These are phyloP conservation scores for Limnephilus marmoratus DNA, from an alignment of 2,888 invertebrate genomes.

Conservation along the genomic window DNA sequence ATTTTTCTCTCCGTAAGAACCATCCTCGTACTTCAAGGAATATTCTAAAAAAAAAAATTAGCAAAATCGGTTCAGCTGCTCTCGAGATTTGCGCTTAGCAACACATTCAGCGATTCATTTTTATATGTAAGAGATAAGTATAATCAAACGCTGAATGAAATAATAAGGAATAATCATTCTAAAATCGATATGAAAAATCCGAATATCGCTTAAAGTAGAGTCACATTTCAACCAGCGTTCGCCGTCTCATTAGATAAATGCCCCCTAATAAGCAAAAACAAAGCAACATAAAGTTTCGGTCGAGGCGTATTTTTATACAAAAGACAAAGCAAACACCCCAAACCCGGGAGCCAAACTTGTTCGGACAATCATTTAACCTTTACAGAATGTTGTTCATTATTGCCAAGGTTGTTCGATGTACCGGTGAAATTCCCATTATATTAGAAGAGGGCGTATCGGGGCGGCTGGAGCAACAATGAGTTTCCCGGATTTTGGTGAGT, in stretches of 20 bases:
- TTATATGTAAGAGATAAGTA: too few relatives aligned
- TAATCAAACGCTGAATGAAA: not conserved
- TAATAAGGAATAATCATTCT: not conserved
- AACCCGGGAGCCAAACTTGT: not conserved
- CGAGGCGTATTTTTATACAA: not conserved
- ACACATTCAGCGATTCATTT: too few relatives aligned
- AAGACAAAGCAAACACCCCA: not conserved
- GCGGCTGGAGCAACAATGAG: not conserved
- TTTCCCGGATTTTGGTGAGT: not conserved
- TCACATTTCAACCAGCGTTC: not conserved
- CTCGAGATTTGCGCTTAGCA: too few relatives aligned
- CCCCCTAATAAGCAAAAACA: not conserved
- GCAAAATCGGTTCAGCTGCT: too few relatives aligned
- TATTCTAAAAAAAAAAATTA: too few relatives aligned
- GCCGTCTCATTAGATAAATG: not conserved
- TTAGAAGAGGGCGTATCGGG: not conserved
- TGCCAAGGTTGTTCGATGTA: not conserved
- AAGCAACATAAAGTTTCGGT: not conserved
- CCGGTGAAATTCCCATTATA: not conserved
- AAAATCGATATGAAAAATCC: not conserved
- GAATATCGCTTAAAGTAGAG: not conserved
- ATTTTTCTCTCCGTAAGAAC: too few relatives aligned
- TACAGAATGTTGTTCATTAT: not conserved
- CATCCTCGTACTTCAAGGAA: too few relatives aligned
- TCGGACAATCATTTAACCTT: not conserved